Base-by-base conservation (phyloP, 1,140 invertebrate species). In the Camponotus pennsylvanicus region DNA sequence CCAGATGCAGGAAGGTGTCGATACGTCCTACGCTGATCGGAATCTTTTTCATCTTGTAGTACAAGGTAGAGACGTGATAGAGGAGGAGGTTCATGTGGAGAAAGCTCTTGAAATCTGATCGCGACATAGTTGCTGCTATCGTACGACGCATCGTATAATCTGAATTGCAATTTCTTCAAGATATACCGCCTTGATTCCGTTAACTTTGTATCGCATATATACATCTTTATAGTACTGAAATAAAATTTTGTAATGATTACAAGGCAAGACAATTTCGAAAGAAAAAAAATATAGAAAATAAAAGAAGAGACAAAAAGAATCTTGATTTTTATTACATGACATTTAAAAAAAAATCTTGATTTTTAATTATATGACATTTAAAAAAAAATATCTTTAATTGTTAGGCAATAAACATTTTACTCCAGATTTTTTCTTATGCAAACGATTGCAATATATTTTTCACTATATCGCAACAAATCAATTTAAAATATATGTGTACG, bases 11-110 rank as follows among this genome's bases (percentile, higher is more conserved):
- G 40, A 76, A 69, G 75, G 27, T 49, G 1, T 34, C 27, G 77
- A 21, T 32, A 21, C 0, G 18, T 61, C 79, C 45, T 57, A 52
- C 34, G 27, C 27, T 21, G 88, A 89, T 86, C 76, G 55, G 21
- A 40, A 63, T 85, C 27, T 18, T 63, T 18, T 63, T n/a, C 2
- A 0, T 59, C 27, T 34, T 8, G 6, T 32, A 37, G n/a, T 37
- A 32, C 15, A 59, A 27, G 45, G 27, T 42, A 34, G 8, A 57
- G 73, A 66, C 6, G 67, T 18, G 71, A 18, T 2, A n/a, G 1
- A 21, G 21, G 1, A 21, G 21, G 18, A 11, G 32, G 9, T n/a
- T 42, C 55, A 40, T 52, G 42, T 3, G n/a, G 18, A 18, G 9
- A 18, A 18, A 55, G 32, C 13, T 42, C 34, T 9, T 42, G 37